Evolutionary conservation across 2,888 invertebrate species (phyloP).

Genomic region (Philereme vetulata): DNA sequence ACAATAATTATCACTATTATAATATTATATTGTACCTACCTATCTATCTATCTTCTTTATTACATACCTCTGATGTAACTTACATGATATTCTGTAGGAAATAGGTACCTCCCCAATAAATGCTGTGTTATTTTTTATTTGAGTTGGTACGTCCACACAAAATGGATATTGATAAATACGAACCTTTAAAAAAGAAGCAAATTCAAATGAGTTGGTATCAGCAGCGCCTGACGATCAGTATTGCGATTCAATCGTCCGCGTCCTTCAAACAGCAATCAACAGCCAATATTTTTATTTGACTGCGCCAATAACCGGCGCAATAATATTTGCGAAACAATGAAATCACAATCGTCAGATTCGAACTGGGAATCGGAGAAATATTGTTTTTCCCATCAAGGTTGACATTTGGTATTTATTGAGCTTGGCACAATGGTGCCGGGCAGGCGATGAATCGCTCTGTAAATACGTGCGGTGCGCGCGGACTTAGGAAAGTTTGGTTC

Average conservation of each 20-base stretch:
- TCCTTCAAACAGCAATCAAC: slow-evolving; percentile 15
- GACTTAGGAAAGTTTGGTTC: slow-evolving; percentile 50
- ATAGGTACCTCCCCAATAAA: too few species aligned
- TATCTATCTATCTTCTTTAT: too few species aligned
- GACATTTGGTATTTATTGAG: slow-evolving; percentile 35
- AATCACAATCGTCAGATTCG: slow-evolving; percentile 26
- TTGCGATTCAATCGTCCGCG: neutral
- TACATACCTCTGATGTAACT: too few species aligned
- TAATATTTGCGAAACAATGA: slow-evolving; percentile 41
- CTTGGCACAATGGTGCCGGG: slow-evolving; percentile 30
- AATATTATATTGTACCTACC: too few species aligned
- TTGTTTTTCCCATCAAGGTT: slow-evolving; percentile 45
- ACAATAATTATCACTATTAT: too few species aligned
- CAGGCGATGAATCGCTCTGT: slow-evolving; percentile 35
- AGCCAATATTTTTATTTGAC: slow-evolving; percentile 18
- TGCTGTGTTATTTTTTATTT: too few species aligned
- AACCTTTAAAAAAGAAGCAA: too few species aligned
- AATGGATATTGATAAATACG: too few species aligned
- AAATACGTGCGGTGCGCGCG: slow-evolving; percentile 33
- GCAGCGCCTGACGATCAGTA: neutral
- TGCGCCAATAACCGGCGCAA: slow-evolving; percentile 38
- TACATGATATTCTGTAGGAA: too few species aligned
- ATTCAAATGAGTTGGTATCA: too few species aligned
- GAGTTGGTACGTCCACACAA: too few species aligned
- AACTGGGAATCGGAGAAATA: slow-evolving; percentile 50